Conservation (phyloP, 2,888 invertebrate species). For the Dicycla oo region DNA sequence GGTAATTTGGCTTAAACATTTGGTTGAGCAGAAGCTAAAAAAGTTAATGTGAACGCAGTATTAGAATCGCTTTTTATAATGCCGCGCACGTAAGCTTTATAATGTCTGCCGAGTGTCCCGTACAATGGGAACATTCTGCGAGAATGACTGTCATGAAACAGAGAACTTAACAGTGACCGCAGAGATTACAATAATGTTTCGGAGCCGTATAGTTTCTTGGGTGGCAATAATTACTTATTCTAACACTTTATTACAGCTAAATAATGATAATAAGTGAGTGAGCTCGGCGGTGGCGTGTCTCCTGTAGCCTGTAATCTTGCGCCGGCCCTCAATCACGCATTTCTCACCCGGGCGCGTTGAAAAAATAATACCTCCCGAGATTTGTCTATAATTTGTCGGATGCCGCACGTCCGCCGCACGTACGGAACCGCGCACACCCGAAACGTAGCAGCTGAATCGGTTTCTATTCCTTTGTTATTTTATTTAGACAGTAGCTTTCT, state of each 20-base stretch:
- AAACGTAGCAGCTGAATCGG: conserved; percentile 76
- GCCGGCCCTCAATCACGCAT: conserved; percentile 89
- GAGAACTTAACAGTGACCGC: conserved; percentile 56
- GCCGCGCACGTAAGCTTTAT: conserved; percentile 63
- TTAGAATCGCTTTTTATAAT: conserved; percentile 69
- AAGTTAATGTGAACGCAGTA: conserved; percentile 71
- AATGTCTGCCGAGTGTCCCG: conserved; percentile 61
- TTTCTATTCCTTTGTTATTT: conserved; percentile 78
- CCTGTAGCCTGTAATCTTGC: conserved; percentile 85
- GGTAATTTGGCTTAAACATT: conserved; percentile 75
- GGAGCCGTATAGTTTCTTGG: conserved; percentile 70
- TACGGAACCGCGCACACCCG: conserved; percentile 62
- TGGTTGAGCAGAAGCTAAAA: conserved; percentile 75
- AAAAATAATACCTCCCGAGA: conserved; percentile 89
- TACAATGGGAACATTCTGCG: conserved; percentile 56
- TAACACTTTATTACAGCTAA: conserved; percentile 88
- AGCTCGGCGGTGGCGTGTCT: conserved; percentile 86
- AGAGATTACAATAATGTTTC: conserved; percentile 55
- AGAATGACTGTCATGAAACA: conserved; percentile 48
- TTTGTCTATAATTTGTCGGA: conserved; percentile 89
- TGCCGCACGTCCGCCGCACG: conserved; percentile 78
- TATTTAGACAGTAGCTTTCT: conserved; percentile 84
- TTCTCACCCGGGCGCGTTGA: conserved; percentile 90
- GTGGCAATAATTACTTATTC: conserved; percentile 86
- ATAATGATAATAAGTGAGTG: conserved; percentile 87